Evolutionary conservation across 1,140 invertebrate genomes (phyloP).

Genomic region (Notospermus geniculatus): DNA sequence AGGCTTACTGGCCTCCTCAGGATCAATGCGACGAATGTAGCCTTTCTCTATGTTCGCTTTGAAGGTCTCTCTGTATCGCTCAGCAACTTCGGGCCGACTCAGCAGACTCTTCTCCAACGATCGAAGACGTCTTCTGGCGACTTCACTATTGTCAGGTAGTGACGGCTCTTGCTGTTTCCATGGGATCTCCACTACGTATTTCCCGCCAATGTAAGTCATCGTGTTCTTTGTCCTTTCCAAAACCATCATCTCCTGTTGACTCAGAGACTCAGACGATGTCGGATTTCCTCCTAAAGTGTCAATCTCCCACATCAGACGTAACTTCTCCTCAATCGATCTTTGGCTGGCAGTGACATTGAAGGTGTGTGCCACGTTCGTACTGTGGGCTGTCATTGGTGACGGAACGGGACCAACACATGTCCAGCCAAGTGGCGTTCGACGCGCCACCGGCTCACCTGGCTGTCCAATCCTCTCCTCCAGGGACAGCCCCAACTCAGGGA

Average conservation of each 20-base stretch:
- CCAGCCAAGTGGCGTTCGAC: constrained; percentile 3
- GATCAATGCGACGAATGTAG: not conserved
- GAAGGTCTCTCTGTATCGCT: constrained; percentile 2
- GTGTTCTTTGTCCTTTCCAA: not conserved
- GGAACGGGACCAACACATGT: not conserved
- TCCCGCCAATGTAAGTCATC: not conserved
- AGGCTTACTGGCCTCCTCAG: not conserved
- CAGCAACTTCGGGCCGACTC: not conserved
- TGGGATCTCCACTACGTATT: not conserved
- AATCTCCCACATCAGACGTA: not conserved
- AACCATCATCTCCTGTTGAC: not conserved
- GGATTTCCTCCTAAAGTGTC: too few species aligned
- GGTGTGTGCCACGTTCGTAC: not conserved
- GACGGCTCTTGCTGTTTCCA: not conserved
- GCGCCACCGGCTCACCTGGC: constrained; percentile 2
- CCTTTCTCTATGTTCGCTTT: constrained; percentile 5
- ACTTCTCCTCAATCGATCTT: not conserved
- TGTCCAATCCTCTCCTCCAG: too few species aligned
- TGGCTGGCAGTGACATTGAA: not conserved
- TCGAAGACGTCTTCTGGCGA: not conserved
- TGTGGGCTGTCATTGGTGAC: not conserved
- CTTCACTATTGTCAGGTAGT: not conserved
- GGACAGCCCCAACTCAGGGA: too few species aligned
- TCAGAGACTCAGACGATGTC: too few species aligned
- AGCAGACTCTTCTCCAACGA: not conserved